Evolutionary conservation across 2,797 vertebrate species (phyloP).

Genomic region (Gobio occitaniae): DNA sequence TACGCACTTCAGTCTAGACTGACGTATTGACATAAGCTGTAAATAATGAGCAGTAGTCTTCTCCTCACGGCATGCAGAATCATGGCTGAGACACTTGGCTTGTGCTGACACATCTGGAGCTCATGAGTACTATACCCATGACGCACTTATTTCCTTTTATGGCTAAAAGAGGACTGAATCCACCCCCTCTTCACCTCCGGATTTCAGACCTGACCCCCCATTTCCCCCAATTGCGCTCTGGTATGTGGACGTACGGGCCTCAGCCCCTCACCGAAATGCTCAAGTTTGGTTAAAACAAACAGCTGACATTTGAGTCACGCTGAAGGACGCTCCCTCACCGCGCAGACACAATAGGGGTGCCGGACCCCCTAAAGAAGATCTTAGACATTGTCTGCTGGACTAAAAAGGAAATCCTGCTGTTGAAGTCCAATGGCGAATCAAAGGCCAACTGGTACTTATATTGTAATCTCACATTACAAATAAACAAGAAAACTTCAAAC

Average conservation of each 20-base stretch:
- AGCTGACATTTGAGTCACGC: slow-evolving; percentile 51
- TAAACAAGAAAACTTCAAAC: not conserved
- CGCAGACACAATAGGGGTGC: slow-evolving; percentile 41
- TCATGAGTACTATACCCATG: slow-evolving; percentile 52
- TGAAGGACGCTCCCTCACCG: slow-evolving; percentile 42
- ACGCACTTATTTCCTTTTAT: slow-evolving; percentile 72
- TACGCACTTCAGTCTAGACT: not conserved
- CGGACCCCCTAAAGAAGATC: slow-evolving; percentile 41
- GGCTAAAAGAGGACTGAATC: slow-evolving; percentile 62
- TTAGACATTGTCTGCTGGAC: slow-evolving; percentile 22
- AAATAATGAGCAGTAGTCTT: slow-evolving; percentile 31
- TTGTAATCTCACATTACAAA: slow-evolving; percentile 23
- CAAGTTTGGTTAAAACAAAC: slow-evolving; percentile 67
- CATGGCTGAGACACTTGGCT: slow-evolving; percentile 52
- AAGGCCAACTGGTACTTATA: slow-evolving; percentile 25
- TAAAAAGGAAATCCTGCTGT: slow-evolving; percentile 40
- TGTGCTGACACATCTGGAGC: slow-evolving; percentile 67
- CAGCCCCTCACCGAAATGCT: slow-evolving; percentile 53
- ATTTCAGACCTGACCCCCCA: slow-evolving; percentile 54
- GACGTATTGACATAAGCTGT: not conserved
- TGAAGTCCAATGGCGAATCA: not conserved
- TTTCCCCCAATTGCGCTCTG: slow-evolving; percentile 54
- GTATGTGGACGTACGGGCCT: slow-evolving; percentile 53
- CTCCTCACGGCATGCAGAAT: slow-evolving; percentile 49
- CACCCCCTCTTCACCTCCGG: slow-evolving; percentile 43